Base-by-base conservation (phyloP, 2,113 vertebrate genomes). In the Brachyhypopomus occidentalis region DNA sequence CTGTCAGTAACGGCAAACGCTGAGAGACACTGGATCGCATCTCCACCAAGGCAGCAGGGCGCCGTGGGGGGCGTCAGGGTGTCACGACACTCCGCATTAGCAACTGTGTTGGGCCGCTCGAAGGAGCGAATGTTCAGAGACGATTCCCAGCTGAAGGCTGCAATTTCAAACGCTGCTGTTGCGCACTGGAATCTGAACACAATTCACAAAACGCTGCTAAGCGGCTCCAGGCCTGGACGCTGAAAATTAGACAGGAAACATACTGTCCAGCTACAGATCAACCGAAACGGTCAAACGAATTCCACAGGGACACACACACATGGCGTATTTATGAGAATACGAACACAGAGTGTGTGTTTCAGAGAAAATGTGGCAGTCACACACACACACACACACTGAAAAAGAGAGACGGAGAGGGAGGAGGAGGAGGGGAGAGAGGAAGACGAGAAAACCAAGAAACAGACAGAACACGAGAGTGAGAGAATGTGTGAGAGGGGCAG, bases 1-100 rank as follows among this genome's bases (percentile, higher is more conserved):
- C n/a, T 77, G 52, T 16, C 52, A n/a, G 16, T 70, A 59, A 30
- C 77, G 45, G 55, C 76, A n/a, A 55, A 70, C 64, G 64, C 72
- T 66, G 27, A 25, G 48, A 38, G 64, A 70, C 71, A 74, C 59
- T 38, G 75, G 55, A 56, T 20, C 34, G 58, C n/a, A 27, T 25
- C 23, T 63, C 23, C 23, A 1, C 17, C 9, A 25, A 30, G 12
- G 9, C 45, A 52, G 17, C 30, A 8, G 17, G 27, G 64, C 64
- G 9, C 8, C 34, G 17, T 5, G 0, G 5, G 5, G n/a, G n/a
- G n/a, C n/a, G n/a, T n/a, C n/a, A n/a, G n/a, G n/a, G n/a, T n/a
- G 63, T 11, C 16, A 19, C 16, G 63, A 66, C 63, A 34, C 3
- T 19, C 25, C 16, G 25, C 23, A 30, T 17, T 3, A 64, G 1